Base-by-base conservation (phyloP, 2,113 vertebrate genomes). In the Steatornis caripensis region DNA sequence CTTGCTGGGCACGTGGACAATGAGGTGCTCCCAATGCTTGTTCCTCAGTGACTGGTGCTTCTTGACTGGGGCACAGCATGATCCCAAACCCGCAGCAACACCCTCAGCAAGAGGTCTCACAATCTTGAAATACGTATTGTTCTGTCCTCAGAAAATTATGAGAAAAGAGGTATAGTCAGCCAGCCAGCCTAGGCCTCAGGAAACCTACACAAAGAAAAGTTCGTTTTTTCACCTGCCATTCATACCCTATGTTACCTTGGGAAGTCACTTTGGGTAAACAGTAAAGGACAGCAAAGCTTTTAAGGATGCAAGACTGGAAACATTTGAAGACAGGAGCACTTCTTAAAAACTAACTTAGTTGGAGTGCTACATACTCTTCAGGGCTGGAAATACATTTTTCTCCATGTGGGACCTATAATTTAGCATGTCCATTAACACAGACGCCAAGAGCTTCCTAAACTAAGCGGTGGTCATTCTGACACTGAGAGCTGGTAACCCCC, bases 1-100 rank as follows among this genome's bases (percentile, higher is more conserved):
- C 46, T 75, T 69, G 23, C 34, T 0, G 0, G 29, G 34, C 21
- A 53, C 5, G 0, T 11, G 58, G 57, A 41, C 0, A 1, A 46
- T 2, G 4, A 70, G 10, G 16, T 60, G 13, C 23, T 22, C 24
- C 19, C 45, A 0, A 2, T 27, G 19, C 41, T 75, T 43, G 15
- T 20, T 55, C 21, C 23, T 81, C 10, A 34, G 46, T 10, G 7
- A 46, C 46, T 62, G 10, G 6, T 61, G 46, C 34, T 49, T 87
- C 51, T 17, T 64, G 30, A 43, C 49, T 58, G 54, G 55, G 61
- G 62, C 0, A 3, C 34, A 77, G 36, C 41, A 39, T 37, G 29
- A 6, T 75, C n/a, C 15, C 39, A 70, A 80, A 71, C 10, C 45
- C 3, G 3, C 29, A 64, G 27, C 49, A 87, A 37, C 0, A 9